Evolutionary conservation across 2,888 invertebrate genomes (phyloP).

Genomic region (Athetis lepigone): DNA sequence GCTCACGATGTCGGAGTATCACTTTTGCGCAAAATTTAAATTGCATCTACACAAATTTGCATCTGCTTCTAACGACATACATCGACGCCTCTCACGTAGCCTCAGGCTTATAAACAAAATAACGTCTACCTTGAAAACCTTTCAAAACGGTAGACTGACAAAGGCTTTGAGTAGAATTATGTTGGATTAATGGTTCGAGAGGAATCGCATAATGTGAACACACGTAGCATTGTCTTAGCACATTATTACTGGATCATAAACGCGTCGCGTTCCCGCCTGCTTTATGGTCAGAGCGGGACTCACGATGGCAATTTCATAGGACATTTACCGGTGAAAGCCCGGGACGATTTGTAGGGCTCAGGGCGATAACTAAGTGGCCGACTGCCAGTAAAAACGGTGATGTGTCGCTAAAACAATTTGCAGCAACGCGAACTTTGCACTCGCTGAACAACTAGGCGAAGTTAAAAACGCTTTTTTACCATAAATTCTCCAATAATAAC

Average conservation of each 20-base stretch:
- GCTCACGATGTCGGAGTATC: constrained; percentile 62
- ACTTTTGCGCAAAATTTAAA: constrained; percentile 66
- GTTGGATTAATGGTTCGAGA: constrained; percentile 41
- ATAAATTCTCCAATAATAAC: constrained; percentile 8
- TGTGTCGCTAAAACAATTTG: constrained; percentile 74
- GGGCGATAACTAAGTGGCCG: constrained; percentile 78
- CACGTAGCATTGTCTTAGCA: constrained; percentile 74
- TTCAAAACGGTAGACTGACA: constrained; percentile 59
- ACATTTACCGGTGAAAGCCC: constrained; percentile 82
- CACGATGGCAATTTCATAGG: constrained; percentile 88
- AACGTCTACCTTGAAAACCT: constrained; percentile 66
- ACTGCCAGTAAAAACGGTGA: constrained; percentile 71
- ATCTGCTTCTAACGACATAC: constrained; percentile 68
- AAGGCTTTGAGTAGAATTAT: constrained; percentile 39
- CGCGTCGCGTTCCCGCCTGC: constrained; percentile 79
- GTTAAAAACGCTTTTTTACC: constrained; percentile 17
- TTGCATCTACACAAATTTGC: constrained; percentile 71
- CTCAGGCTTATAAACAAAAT: constrained; percentile 69
- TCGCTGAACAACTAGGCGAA: constrained; percentile 20
- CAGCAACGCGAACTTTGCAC: constrained; percentile 45
- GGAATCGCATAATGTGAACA: constrained; percentile 51
- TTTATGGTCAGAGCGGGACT: constrained; percentile 85
- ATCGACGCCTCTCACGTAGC: constrained; percentile 68
- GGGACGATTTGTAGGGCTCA: constrained; percentile 81
- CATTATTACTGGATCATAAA: constrained; percentile 85